Evolutionary conservation across 2,113 vertebrate genomes (phyloP), one percentile per base, ranked within the genome.

Genomic region (Vidua chalybeata): DNA sequence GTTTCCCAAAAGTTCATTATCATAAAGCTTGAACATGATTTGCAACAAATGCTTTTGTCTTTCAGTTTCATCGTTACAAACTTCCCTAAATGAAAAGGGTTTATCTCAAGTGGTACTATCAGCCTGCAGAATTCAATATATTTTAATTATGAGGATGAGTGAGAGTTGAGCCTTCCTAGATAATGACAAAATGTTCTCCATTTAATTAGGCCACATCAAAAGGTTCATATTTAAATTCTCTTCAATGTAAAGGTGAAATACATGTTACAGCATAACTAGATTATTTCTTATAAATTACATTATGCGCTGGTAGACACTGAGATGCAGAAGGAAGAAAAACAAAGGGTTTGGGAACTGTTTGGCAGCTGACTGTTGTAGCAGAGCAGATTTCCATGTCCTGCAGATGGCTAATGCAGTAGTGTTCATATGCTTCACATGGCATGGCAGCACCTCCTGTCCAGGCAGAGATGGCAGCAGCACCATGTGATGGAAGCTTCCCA

Each of bases 151-250:
- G 37, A 86, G 49, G 66, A 41, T 6, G 35, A 93, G 77, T 72
- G 41, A 89, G 89, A 95, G n/a, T 77, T 76, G 82, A 94, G 80
- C 61, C 78, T 95, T 94, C 48, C 56, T 89, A 76, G 31, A 62
- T 89, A 96, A 89, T 71, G 49, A 90, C 49, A 84, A 76, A 84
- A 84, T 9, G 21, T 78, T 90, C 74, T 91, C 74, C 45, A 41
- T 92, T 96, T 96, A 96, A 96, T 94, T 85, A 96, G 78, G 43
- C 76, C 62, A 83, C 43, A 78, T 93, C 90, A 64, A 90, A 96
- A 83, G 31, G 61, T 68, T 85, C 30, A 13, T 58, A 77, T 93
- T 84, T 76, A 96, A 94, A 96, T 79, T 35, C 58, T 84, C 69
- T 88, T 94, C 73, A 96, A 55, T 46, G 24, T 67, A 82, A 97